These are phyloP conservation scores for Erynnis tages DNA, from an alignment of 2,888 invertebrate genomes.

Conservation along the genomic window DNA sequence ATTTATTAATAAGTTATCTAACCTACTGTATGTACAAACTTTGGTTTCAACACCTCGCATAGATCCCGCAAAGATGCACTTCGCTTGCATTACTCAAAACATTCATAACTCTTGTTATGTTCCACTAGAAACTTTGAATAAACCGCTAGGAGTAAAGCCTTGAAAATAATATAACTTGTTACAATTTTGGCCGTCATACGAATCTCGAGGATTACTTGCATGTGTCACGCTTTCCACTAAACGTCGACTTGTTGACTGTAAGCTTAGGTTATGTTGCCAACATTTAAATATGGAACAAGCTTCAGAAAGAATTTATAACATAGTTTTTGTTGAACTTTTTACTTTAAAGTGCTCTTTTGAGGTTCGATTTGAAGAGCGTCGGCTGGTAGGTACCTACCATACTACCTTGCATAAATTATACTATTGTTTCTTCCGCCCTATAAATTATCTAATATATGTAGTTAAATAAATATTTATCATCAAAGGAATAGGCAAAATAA, in stretches of 20 bases:
- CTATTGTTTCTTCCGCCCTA: too few species aligned
- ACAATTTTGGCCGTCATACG: constrained; percentile 42
- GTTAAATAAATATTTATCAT: too few species aligned
- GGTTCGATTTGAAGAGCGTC: too few species aligned
- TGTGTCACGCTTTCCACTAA: constrained; percentile 25
- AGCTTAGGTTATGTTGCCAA: constrained; percentile 15
- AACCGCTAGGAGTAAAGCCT: constrained; percentile 55
- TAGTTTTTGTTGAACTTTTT: neutral
- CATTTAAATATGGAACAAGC: neutral
- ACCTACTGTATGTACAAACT: constrained; percentile 14
- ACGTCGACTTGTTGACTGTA: constrained; percentile 27
- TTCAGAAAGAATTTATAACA: neutral
- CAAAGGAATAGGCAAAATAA: too few species aligned
- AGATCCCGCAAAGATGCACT: constrained; percentile 37
- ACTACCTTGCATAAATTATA: too few species aligned
- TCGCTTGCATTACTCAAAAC: constrained; percentile 60
- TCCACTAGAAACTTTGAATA: constrained; percentile 70
- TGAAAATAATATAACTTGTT: constrained; percentile 66
- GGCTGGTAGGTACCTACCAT: too few species aligned
- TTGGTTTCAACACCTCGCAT: constrained; percentile 24
- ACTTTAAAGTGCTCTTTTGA: too few species aligned
- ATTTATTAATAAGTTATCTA: too few species aligned
- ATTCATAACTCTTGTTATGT: constrained; percentile 53
- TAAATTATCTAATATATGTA: too few species aligned
- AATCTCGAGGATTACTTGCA: constrained; percentile 47